phyloP scores from a whole-genome alignment of 2,113 vertebrate species.

The Paracanthobrama guichenoti region DNA sequence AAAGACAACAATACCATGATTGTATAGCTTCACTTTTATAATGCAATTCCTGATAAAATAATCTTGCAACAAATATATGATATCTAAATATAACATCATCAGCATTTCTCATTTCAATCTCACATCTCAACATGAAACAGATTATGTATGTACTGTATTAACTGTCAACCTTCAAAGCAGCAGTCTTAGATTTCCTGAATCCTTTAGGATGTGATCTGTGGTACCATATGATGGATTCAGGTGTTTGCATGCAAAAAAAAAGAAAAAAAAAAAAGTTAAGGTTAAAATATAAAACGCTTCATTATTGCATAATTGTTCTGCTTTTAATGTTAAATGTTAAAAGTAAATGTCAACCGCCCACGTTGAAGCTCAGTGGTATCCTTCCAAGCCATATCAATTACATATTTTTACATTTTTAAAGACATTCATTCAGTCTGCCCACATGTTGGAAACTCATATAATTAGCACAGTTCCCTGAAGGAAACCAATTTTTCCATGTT shows the following conservation, averaged over 20 bases:
- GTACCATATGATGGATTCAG: neutral
- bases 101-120: neutral
- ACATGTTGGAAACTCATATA: neutral
- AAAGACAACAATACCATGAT: neutral
- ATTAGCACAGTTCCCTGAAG: slow-evolving; percentile 2
- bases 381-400: neutral
- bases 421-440: slow-evolving; percentile 2
- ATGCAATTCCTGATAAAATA: neutral
- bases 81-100: neutral
- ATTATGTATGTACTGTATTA: no score
- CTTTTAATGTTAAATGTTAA: slow-evolving; percentile 18
- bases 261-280: neutral
- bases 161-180: neutral
- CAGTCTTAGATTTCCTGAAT: neutral
- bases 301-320: slow-evolving; percentile 2
- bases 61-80: neutral
- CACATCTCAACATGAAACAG: neutral
- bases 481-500: neutral
- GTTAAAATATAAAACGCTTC: neutral
- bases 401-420: slow-evolving; percentile 24
- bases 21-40: neutral
- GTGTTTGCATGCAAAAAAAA: neutral
- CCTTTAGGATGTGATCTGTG: neutral
- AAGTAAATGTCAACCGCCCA: slow-evolving; percentile 29
- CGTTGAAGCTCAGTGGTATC: neutral